phyloP scores from a whole-genome alignment of 2,888 invertebrate species.

The Lordiphosa fenestrarum region DNA sequence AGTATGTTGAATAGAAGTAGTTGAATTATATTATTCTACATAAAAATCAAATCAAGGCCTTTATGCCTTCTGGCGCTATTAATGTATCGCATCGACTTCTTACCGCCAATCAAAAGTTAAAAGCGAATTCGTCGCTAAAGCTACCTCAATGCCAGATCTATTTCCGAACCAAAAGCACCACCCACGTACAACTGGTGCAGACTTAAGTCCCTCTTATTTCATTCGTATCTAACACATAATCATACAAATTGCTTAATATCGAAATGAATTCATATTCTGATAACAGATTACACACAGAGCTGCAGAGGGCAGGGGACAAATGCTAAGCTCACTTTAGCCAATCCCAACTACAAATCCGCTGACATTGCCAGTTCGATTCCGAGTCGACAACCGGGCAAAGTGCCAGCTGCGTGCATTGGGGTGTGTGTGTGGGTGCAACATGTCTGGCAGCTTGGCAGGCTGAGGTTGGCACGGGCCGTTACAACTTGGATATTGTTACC shows the following conservation, averaged over 20 bases:
- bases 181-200: no score
- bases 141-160: no score
- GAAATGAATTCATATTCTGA: slow-evolving; percentile 9
- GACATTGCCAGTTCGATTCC: slow-evolving; percentile 32
- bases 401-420: slow-evolving; percentile 23
- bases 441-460: slow-evolving; percentile 8
- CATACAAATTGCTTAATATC: slow-evolving; percentile 10
- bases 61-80: no score
- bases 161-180: no score
- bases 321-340: slow-evolving; percentile 15
- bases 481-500: slow-evolving; percentile 22
- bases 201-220: background rate
- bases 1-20: no score
- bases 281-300: slow-evolving; percentile 9
- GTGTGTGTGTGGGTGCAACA: slow-evolving; percentile 9
- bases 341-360: slow-evolving; percentile 32
- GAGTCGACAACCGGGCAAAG: slow-evolving; percentile 31
- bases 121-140: no score
- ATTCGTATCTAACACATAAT: slow-evolving; percentile 6
- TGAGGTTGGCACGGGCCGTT: slow-evolving; percentile 8
- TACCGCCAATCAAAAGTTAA: no score
- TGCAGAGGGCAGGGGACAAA: slow-evolving; percentile 12
- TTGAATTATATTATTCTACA: no score
- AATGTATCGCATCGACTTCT: no score
- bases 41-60: no score